Evolutionary conservation across 2,113 vertebrate genomes (phyloP), one percentile per base, ranked within the genome.

Genomic region (Siniperca chuatsi): DNA sequence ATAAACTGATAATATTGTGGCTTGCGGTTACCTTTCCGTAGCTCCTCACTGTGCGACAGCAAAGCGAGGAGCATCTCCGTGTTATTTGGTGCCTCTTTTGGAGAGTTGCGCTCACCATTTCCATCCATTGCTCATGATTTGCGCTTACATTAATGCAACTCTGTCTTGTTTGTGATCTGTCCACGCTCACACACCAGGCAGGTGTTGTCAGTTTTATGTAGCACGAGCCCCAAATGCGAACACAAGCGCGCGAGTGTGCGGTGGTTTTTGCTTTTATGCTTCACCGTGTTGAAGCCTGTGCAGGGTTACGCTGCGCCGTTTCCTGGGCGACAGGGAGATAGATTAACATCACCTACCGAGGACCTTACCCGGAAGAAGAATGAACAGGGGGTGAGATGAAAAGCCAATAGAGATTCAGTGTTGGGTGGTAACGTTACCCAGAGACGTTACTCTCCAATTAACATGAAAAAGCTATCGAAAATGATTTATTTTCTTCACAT

Each of bases 41-140:
- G 92, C 64, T 96, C 95, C 44, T 96, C 96, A 50, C 95, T 96
- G 84, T 96, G 96, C 3, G 96, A 93, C 89, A 97, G 92, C 78
- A 97, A 79, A 16, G 97, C 95, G 2, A 97, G 85, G 23, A 97
- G 96, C 92, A 96, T 95, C 87, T 97, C 96, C 20, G 93, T 72
- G 85, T 92, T 92, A 64, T 83, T 84, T 11, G 89, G 81, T 23
- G 93, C 48, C 80, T 91, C 90, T 90, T 92, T 96, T 11, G 93
- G 94, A 61, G 79, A 88, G 83, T 90, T 88, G 73, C 92, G 83
- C 88, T 94, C 94, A 89, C 87, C 93, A 13, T 74, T 83, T 42
- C 87, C 72, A 64, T 95, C 96, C 96, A 97, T 97, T 13, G 85
- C 89, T 92, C 91, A 93, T 93, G 69, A 61, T 90, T 84, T 79